Percentiles rank a stretch among this genome's conserved stretches.
phyloP scores from a whole-genome alignment of 2,113 vertebrate species.

The Mirounga angustirostris region DNA sequence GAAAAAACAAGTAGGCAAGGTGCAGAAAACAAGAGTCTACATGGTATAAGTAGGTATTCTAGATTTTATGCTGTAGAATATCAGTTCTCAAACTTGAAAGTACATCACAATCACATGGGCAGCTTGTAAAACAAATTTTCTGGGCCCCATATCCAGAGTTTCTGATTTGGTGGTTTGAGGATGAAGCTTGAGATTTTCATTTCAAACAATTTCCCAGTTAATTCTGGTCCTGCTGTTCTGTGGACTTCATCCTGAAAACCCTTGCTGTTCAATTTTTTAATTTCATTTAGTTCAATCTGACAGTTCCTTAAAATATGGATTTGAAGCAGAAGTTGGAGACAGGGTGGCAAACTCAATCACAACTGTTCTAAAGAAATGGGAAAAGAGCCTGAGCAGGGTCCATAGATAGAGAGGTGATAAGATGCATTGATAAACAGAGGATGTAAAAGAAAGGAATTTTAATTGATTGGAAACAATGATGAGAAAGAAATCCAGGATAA shows the following conservation, averaged over 20 bases:
- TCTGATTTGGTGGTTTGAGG: background rate
- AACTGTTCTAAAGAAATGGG: no score
- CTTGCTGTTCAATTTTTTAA: background rate
- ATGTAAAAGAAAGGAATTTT: background rate
- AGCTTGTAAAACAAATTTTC: background rate
- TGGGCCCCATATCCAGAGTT: background rate
- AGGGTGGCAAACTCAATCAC: background rate
- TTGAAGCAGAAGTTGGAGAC: background rate
- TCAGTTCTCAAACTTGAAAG: background rate
- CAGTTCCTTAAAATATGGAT: background rate
- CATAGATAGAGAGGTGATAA: no score
- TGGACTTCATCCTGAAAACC: background rate
- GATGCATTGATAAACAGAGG: background rate
- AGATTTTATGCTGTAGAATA: background rate
- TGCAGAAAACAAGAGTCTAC: background rate
- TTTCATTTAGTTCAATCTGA: background rate
- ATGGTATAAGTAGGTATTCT: accelerated
- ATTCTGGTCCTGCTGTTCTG: background rate
- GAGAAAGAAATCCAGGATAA: background rate
- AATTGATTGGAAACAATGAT: background rate
- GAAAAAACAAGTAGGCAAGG: accelerated
- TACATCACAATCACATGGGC: background rate
- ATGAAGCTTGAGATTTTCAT: background rate
- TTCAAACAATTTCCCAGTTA: background rate
- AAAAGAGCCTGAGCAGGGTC: background rate